A percentile compares a stretch with the other conserved stretches of the same genome.
phyloP scores from a whole-genome alignment of 2,888 invertebrate genomes.

The Oxytorus armatus region DNA sequence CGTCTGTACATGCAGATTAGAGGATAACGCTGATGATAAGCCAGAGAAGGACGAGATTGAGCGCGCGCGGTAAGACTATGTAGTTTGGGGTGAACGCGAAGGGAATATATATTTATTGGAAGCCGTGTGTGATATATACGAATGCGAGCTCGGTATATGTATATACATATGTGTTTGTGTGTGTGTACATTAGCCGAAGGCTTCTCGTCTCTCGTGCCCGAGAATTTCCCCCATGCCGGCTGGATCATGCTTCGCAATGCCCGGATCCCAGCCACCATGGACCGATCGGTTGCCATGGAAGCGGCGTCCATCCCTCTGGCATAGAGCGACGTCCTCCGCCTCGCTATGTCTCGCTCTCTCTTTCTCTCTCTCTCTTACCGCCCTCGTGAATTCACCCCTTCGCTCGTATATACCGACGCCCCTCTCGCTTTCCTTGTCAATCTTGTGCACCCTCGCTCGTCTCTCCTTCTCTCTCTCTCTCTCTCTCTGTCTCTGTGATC shows the following conservation, averaged over 20 bases:
- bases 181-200: slow-evolving; percentile 78
- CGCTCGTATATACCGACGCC: slow-evolving; percentile 46
- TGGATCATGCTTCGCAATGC: slow-evolving; percentile 60
- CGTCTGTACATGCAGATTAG: slow-evolving; percentile 4
- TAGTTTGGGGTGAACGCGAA: slow-evolving; percentile 28
- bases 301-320: slow-evolving; percentile 80
- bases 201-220: slow-evolving; percentile 69
- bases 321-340: slow-evolving; percentile 48
- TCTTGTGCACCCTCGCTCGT: slow-evolving; percentile 43
- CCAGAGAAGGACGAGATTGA: slow-evolving; percentile 31
- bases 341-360: slow-evolving; percentile 23
- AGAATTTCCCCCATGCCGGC: slow-evolving; percentile 56
- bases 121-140: slow-evolving; percentile 43
- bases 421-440: slow-evolving; percentile 45
- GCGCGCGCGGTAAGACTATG: slow-evolving; percentile 34
- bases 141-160: slow-evolving; percentile 41
- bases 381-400: slow-evolving; percentile 40
- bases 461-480: slow-evolving; percentile 1
- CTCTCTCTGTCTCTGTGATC: slow-evolving; percentile 58
- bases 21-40: slow-evolving; percentile 10
- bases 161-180: slow-evolving; percentile 19
- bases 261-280: slow-evolving; percentile 79
- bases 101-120: slow-evolving; percentile 31
- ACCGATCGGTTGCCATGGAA: slow-evolving; percentile 79
- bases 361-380: slow-evolving; percentile 33